phyloP scores from a whole-genome alignment of 2,113 vertebrate species.

The Muscicapa adusta region DNA sequence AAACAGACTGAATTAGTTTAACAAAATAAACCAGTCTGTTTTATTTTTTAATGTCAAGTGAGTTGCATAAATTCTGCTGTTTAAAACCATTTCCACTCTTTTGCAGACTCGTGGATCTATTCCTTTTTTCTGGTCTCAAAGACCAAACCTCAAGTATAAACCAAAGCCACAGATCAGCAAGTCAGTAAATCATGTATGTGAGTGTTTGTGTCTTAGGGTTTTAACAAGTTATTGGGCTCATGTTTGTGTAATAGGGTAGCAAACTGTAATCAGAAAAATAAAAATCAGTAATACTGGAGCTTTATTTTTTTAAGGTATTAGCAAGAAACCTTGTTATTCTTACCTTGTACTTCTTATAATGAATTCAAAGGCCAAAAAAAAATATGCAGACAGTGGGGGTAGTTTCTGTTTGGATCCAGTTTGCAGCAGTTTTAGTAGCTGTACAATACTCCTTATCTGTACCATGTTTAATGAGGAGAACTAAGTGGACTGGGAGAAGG shows the following conservation, averaged over 20 bases:
- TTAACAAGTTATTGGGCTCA: neutral
- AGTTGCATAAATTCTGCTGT: neutral
- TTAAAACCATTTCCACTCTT: neutral
- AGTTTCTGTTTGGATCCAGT: neutral
- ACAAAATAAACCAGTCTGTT: neutral
- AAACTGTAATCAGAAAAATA: neutral
- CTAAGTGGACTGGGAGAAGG: neutral
- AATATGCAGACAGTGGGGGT: neutral
- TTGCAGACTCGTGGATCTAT: constrained; percentile 92
- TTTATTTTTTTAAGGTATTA: neutral
- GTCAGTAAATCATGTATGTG: constrained; percentile 87
- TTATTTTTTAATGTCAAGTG: neutral
- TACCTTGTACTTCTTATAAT: neutral
- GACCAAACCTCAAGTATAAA: constrained; percentile 95
- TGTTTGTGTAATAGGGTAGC: neutral
- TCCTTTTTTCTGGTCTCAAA: constrained; percentile 95
- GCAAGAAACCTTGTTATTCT: neutral
- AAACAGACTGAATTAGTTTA: neutral
- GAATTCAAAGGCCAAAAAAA: neutral
- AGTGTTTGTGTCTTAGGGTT: neutral
- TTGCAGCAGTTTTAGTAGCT: neutral
- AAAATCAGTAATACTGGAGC: neutral
- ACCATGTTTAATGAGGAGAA: neutral
- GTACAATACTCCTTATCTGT: neutral
- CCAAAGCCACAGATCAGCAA: constrained; percentile 95